Evolutionary conservation across 2,797 vertebrate genomes (phyloP), one percentile per base, ranked within the genome.

Genomic region (Phyllotis vaccarum): DNA sequence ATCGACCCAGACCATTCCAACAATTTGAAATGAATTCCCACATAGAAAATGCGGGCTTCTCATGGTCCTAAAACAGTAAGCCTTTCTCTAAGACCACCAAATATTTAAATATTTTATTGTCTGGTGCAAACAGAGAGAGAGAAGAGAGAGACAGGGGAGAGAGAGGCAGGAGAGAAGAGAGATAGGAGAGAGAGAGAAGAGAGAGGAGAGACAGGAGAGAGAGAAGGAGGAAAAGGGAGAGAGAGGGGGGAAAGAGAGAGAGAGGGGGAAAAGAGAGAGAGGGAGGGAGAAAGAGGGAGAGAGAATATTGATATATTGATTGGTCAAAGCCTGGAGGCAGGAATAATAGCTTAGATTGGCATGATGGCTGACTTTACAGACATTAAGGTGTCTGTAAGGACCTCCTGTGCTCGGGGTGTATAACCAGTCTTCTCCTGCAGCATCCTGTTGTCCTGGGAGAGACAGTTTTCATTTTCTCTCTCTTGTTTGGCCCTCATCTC

Each of bases 1-100:
- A 82, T 29, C 86, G 95, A 75, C 43, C 4, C 21, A 91, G 82
- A 19, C n/a, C 27, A 91, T 80, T 86, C 74, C 74, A 89, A 66
- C 87, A 92, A 85, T 95, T 96, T 96, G 66, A 87, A 92, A 58
- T 80, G 52, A 92, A 91, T 97, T 85, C 49, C 14, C 8, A 72
- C 92, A 81, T 81, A 82, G 86, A 95, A 96, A 96, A 95, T 91
- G 83, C 21, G 95, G 31, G 64, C 43, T 91, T 60, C 87, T 97
- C 5, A 22, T 87, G 21, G 19, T 94, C 21, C 86, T 27, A 58
- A n/a, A 91, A 78, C 43, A 86, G 34, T n/a, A 62, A 62, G 8
- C 9, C 87, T 93, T 92, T 74, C 8, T 34, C 49, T 83, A 34
- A 76, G 37, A 37, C 82, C 31, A 81, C 37, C 60, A 58, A 86